Percentiles rank a stretch among this genome's conserved stretches.
phyloP scores from a whole-genome alignment of 2,797 vertebrate genomes.

The Staurois parvus region DNA sequence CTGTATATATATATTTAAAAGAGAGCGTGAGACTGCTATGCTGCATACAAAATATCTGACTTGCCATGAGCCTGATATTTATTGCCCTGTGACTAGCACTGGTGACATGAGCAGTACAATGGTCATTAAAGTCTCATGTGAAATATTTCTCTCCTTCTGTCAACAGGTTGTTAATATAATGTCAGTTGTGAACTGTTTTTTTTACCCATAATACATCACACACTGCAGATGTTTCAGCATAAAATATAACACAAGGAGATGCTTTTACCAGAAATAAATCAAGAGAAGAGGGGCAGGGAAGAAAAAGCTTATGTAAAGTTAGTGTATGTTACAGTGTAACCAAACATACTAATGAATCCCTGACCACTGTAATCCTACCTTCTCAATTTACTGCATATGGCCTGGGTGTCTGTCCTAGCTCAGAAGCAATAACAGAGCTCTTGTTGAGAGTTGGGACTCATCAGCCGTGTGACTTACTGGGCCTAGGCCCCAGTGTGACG shows the following conservation, averaged over 20 bases:
- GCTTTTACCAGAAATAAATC: slow-evolving; percentile 31
- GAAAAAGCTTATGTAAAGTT: slow-evolving; percentile 18
- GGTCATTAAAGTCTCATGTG: slow-evolving; percentile 16
- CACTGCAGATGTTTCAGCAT: slow-evolving; percentile 17
- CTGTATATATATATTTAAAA: no score
- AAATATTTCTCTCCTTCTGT: slow-evolving; percentile 23
- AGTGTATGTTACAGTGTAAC: slow-evolving; percentile 27
- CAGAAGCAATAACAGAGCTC: neutral
- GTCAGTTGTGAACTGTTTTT: slow-evolving; percentile 61
- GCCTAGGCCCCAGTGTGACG: neutral
- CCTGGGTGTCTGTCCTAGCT: slow-evolving; percentile 9
- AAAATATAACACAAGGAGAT: slow-evolving; percentile 34
- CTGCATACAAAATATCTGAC: neutral
- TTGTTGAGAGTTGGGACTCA: no score
- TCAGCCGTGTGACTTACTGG: no score
- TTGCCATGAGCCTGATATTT: neutral
- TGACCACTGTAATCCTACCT: slow-evolving; percentile 19
- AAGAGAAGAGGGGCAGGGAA: neutral
- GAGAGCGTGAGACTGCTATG: no score
- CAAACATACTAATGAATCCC: slow-evolving; percentile 28
- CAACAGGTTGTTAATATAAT: slow-evolving; percentile 63
- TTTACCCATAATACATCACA: slow-evolving; percentile 37
- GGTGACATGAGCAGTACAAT: neutral
- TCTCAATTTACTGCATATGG: slow-evolving; percentile 8
- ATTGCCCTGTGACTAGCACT: neutral